Percentiles rank a stretch among this genome's conserved stretches.
phyloP scores from a whole-genome alignment of 2,113 vertebrate species.

The Ellobius talpinus region DNA sequence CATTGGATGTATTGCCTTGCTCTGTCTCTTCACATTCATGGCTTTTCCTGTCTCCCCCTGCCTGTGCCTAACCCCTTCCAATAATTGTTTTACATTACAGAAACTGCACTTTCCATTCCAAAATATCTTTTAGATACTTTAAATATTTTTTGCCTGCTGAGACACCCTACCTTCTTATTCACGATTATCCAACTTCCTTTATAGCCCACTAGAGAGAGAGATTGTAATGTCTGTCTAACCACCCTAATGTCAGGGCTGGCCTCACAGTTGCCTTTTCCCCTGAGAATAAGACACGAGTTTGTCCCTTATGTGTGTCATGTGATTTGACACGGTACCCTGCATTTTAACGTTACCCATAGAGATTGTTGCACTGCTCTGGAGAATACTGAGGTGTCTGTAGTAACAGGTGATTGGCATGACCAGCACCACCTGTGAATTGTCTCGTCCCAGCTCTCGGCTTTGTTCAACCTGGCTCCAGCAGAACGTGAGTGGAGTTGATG shows the following conservation, averaged over 20 bases:
- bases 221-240: not conserved
- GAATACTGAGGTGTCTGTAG: accelerated
- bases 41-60: not conserved
- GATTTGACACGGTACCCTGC: not conserved
- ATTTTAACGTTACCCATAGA: accelerated
- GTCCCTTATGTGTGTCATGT: accelerated
- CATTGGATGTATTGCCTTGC: not conserved
- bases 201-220: accelerated
- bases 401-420: accelerated
- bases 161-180: not conserved
- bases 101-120: not conserved
- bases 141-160: not conserved
- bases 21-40: not conserved
- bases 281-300: not conserved
- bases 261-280: not conserved
- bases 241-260: too few relatives aligned
- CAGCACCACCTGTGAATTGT: not conserved
- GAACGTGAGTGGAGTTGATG: not conserved
- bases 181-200: not conserved
- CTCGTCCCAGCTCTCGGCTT: not conserved
- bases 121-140: not conserved
- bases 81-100: not conserved
- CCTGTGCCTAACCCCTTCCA: not conserved
- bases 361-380: not conserved
- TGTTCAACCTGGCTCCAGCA: not conserved